These are phyloP conservation scores for Orchesella cincta DNA, from an alignment of 1,140 invertebrate species.

Conservation along the genomic window DNA sequence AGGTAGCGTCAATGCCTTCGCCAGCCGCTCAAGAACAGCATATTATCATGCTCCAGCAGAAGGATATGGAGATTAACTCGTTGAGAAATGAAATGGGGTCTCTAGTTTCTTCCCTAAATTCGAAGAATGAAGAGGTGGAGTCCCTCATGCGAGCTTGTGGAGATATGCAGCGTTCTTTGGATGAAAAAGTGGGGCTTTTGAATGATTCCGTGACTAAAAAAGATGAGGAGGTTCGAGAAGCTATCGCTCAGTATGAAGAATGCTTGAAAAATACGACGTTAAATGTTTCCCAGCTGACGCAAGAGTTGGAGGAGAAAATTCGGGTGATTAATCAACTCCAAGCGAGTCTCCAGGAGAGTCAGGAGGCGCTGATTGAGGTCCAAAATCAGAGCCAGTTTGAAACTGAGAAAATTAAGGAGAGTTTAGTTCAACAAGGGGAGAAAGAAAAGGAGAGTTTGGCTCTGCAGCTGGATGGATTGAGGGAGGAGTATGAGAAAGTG, in stretches of 20 bases:
- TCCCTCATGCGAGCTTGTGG: slow-evolving; percentile 21
- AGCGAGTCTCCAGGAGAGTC: neutral
- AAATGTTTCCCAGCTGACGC: neutral
- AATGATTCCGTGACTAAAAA: neutral
- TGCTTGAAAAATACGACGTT: neutral
- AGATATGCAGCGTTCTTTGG: neutral
- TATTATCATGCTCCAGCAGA: no score
- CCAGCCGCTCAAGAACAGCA: no score
- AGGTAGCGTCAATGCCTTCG: neutral
- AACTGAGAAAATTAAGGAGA: neutral
- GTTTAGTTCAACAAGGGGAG: neutral
- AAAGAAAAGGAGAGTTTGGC: neutral
- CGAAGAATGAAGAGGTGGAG: slow-evolving; percentile 12
- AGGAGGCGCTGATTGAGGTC: neutral
- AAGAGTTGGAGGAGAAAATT: slow-evolving; percentile 21
- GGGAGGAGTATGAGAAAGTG: neutral
- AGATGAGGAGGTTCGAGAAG: slow-evolving; percentile 21
- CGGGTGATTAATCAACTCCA: neutral
- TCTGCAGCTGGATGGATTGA: neutral
- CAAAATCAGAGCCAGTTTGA: neutral
- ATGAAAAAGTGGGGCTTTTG: neutral
- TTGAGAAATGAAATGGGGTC: slow-evolving; percentile 24
- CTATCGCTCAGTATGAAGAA: slow-evolving; percentile 6
- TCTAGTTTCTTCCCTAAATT: neutral
- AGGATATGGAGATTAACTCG: neutral